Conservation (phyloP, 1,140 invertebrate species). For the Caenorhabditis remanei region DNA sequence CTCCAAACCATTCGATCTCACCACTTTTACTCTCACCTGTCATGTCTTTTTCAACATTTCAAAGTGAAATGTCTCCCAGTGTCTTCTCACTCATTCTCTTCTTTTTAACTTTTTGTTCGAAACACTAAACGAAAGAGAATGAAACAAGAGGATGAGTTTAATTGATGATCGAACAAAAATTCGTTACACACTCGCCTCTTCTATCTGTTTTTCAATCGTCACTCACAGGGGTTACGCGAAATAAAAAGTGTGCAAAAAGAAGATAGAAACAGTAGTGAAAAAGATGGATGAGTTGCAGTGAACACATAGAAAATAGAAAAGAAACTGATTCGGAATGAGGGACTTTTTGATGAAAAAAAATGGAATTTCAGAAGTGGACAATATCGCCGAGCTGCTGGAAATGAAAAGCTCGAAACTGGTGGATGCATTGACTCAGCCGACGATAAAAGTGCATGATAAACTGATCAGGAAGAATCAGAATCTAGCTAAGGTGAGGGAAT, state of each 20-base stretch:
- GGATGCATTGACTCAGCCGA: constrained; percentile 81
- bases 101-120: neutral
- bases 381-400: constrained; percentile 80
- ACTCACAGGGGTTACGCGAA: neutral
- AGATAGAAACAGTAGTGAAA: constrained; percentile 8
- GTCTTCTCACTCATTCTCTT: neutral
- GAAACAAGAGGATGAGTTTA: neutral
- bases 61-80: neutral
- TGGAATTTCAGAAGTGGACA: constrained; percentile 69
- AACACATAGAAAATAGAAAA: neutral
- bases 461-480: constrained; percentile 82
- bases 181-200: neutral
- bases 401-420: constrained; percentile 81
- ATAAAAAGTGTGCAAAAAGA: neutral
- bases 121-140: neutral
- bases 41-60: too few relatives aligned
- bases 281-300: constrained; percentile 27
- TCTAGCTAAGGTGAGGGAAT: constrained; percentile 84
- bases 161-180: constrained; percentile 27
- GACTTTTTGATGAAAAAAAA: neutral
- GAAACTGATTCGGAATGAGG: neutral
- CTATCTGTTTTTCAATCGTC: neutral
- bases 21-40: too few relatives aligned
- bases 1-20: too few relatives aligned
- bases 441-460: constrained; percentile 81